These are phyloP conservation scores for Ciconia nigra DNA, from an alignment of 2,797 vertebrate genomes.

Conservation along the genomic window DNA sequence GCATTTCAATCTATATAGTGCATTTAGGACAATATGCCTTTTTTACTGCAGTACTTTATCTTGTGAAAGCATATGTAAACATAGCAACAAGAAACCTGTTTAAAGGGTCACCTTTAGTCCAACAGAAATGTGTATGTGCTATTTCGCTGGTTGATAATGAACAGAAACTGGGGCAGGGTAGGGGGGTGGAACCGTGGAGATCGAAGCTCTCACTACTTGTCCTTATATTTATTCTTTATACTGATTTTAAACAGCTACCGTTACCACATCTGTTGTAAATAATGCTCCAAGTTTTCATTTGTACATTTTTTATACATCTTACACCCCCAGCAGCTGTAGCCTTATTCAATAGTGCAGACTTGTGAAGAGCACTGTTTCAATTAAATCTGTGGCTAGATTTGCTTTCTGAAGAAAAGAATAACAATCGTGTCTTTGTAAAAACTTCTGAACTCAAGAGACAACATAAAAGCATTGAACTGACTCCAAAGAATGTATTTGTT, in stretches of 20 bases:
- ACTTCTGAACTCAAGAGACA: neutral
- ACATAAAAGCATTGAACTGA: neutral
- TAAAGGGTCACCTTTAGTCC: conserved; percentile 60
- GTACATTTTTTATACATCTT: neutral
- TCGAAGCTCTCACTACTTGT: neutral
- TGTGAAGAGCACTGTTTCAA: neutral
- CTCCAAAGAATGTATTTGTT: neutral
- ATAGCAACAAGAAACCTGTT: neutral
- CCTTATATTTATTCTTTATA: neutral
- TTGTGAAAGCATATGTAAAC: conserved; percentile 41
- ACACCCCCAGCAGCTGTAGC: neutral
- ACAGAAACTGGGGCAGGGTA: neutral
- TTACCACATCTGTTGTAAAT: neutral
- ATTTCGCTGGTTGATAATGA: neutral
- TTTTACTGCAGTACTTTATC: conserved; percentile 56
- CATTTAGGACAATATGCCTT: conserved; percentile 58
- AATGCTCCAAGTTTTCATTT: neutral
- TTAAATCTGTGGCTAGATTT: neutral
- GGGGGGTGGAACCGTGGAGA: neutral
- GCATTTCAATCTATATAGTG: conserved; percentile 48
- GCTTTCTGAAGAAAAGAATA: neutral
- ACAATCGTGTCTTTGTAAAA: neutral
- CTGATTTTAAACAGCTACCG: neutral
- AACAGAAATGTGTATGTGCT: neutral
- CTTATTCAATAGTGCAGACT: neutral